Conservation (phyloP, 35 echinoderm and acorn worm genomes). For the Patiria miniata region DNA sequence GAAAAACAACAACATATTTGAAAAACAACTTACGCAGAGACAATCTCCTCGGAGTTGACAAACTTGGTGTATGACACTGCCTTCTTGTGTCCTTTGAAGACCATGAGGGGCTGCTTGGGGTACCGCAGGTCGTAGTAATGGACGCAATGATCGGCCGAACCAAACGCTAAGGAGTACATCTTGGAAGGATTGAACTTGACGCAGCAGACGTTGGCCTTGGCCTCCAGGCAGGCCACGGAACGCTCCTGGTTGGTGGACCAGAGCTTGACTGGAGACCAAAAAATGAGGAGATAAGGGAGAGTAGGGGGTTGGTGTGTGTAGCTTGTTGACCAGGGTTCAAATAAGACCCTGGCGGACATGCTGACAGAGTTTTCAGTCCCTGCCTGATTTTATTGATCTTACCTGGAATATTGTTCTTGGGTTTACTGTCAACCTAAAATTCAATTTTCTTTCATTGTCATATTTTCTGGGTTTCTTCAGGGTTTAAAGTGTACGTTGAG, state of each 20-base stretch:
- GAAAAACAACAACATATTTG: background rate
- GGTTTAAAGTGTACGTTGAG: too few relatives aligned
- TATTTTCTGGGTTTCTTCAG: too few relatives aligned
- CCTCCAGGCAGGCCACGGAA: constrained; percentile 93
- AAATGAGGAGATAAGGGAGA: background rate
- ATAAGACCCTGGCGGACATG: too few relatives aligned
- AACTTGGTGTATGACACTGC: constrained; percentile 97
- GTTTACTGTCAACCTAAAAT: too few relatives aligned
- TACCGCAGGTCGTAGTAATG: constrained; percentile 97
- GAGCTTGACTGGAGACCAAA: constrained; percentile 80
- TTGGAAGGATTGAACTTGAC: constrained; percentile 98
- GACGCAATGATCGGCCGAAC: constrained; percentile 98
- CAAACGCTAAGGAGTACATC: constrained; percentile 87
- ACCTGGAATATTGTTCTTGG: too few relatives aligned
- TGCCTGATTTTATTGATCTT: too few relatives aligned
- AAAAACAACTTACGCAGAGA: constrained; percentile 87
- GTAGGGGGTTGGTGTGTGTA: too few relatives aligned
- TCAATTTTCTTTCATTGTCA: too few relatives aligned
- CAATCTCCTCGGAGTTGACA: constrained; percentile 97
- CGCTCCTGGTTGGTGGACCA: constrained; percentile 97
- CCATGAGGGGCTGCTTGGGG: constrained; percentile 77
- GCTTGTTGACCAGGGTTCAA: too few relatives aligned
- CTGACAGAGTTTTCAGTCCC: too few relatives aligned
- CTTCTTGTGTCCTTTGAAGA: constrained; percentile 98
- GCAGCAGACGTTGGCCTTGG: constrained; percentile 99